Evolutionary conservation across 64 coral and sea anemone species (phyloP), one percentile per base, ranked within the genome.

Genomic region (Anthopleura sola): DNA sequence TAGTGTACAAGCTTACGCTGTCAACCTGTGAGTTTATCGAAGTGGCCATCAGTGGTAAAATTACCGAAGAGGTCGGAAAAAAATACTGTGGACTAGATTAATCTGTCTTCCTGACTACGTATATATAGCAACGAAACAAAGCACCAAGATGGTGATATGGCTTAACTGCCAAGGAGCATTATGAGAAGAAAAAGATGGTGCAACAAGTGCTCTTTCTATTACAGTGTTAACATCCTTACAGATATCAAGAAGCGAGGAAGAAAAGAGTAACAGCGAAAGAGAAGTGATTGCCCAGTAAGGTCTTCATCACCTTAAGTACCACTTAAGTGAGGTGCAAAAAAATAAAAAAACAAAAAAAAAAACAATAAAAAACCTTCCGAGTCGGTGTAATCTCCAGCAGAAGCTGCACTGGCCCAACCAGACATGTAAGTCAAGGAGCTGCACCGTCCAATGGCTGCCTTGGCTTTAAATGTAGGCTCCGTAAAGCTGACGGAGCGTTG

Each of bases 401-500:
- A 48, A 19, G 40, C 38, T 48, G 82, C 82, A 37, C 18, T 60
- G 49, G 46, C 48, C 82, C 82, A 58, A 29, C 46, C 49, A 6
- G 82, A 83, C 51, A 83, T 83, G 51, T 83, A 83, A 36, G 82
- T 83, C 26, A 54, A 49, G 10, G 89, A 91, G 19, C 85, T 91
- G 44, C 89, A 91, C 47, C 89, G 89, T 68, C 89, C 89, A 18
- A 91, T 81, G 55, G 37, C 38, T 44, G 76, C 38, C 20, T 78
- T 90, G 89, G 77, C 77, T 91, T 21, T 86, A 77, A 29, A 91
- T 38, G 37, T 49, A 75, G 89, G 89, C 47, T 91, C 89, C 15
- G 83, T 79, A 37, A 91, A 91, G 62, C 89, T 91, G 32, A 91
- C 89, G 21, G 79, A 84, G 37, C 89, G 83, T 18, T 76, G 83